Percentiles rank a stretch among this genome's conserved stretches.
These are phyloP conservation scores for Pyrocephalus nanus DNA, from an alignment of 2,797 vertebrate species.

Conservation along the genomic window DNA sequence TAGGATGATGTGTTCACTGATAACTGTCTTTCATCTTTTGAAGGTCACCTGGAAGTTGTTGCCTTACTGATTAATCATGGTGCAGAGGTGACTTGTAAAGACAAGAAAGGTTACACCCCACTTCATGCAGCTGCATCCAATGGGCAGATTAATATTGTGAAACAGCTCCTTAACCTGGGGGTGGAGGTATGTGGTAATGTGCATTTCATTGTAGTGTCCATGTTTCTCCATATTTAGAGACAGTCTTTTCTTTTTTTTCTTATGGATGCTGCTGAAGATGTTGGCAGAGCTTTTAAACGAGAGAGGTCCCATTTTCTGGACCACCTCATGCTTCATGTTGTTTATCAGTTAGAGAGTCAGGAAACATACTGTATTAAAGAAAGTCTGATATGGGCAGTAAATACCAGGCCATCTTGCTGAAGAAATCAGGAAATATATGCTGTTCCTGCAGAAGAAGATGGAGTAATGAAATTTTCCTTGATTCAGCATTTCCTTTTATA, in stretches of 20 bases:
- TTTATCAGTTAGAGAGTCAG: not conserved
- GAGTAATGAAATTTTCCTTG: not conserved
- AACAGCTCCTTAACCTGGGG: constrained; percentile 92
- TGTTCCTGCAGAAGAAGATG: not conserved
- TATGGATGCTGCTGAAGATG: not conserved
- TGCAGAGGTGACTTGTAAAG: constrained; percentile 93
- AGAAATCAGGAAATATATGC: not conserved
- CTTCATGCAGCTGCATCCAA: constrained; percentile 94
- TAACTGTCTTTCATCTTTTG: not conserved
- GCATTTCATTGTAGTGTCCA: not conserved
- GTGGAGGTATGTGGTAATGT: constrained; percentile 83
- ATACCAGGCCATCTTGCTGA: not conserved
- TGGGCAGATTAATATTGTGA: constrained; percentile 91
- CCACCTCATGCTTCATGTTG: not conserved
- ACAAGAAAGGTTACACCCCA: constrained; percentile 96
- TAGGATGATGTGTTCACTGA: not conserved
- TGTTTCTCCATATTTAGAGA: not conserved
- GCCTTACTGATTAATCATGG: constrained; percentile 91
- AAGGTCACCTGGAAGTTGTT: constrained; percentile 94
- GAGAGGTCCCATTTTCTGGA: not conserved
- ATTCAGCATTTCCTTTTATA: not conserved
- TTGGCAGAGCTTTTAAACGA: not conserved
- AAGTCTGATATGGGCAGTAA: not conserved
- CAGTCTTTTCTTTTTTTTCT: not conserved
- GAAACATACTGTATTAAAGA: not conserved